A percentile compares a stretch with the other conserved stretches of the same genome.
phyloP scores from a whole-genome alignment of 1,140 invertebrate genomes.

The Panagrolaimus sp. region DNA sequence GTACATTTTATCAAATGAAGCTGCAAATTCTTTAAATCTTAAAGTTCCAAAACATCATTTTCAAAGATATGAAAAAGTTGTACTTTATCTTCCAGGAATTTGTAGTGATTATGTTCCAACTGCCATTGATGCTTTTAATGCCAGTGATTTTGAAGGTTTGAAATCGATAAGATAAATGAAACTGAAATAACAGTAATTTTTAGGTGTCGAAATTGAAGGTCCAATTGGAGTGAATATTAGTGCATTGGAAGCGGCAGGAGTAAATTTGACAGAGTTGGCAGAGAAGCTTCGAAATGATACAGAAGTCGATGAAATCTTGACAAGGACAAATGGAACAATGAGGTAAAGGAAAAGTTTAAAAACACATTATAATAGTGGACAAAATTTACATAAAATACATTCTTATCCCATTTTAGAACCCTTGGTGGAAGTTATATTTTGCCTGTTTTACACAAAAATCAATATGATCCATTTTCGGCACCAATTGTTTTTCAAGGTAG shows the following conservation, averaged over 20 bases:
- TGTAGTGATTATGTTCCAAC: constrained; percentile 57
- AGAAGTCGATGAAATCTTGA: constrained; percentile 57
- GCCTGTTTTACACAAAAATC: constrained; percentile 56
- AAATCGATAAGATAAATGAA: background rate
- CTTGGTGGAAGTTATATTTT: constrained; percentile 57
- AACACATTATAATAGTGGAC: too few species aligned
- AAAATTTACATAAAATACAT: too few species aligned
- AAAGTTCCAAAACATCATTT: constrained; percentile 41
- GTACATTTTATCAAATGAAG: constrained; percentile 36
- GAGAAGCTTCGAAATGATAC: constrained; percentile 58
- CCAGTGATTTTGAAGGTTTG: constrained; percentile 55
- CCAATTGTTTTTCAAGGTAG: constrained; percentile 58
- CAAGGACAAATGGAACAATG: constrained; percentile 44
- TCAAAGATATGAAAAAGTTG: constrained; percentile 47
- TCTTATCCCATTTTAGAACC: constrained; percentile 30
- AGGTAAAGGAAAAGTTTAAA: too few species aligned
- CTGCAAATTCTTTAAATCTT: constrained; percentile 36
- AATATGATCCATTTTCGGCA: constrained; percentile 58
- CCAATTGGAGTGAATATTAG: constrained; percentile 59
- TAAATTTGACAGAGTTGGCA: constrained; percentile 57
- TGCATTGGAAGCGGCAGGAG: constrained; percentile 53
- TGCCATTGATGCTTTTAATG: constrained; percentile 56
- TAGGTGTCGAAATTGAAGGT: constrained; percentile 57
- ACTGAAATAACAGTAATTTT: background rate
- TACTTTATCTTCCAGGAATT: constrained; percentile 50